Evolutionary conservation across 2,888 invertebrate species (phyloP), one percentile per base, ranked within the genome.

Genomic region (Syrista parreyssii): DNA sequence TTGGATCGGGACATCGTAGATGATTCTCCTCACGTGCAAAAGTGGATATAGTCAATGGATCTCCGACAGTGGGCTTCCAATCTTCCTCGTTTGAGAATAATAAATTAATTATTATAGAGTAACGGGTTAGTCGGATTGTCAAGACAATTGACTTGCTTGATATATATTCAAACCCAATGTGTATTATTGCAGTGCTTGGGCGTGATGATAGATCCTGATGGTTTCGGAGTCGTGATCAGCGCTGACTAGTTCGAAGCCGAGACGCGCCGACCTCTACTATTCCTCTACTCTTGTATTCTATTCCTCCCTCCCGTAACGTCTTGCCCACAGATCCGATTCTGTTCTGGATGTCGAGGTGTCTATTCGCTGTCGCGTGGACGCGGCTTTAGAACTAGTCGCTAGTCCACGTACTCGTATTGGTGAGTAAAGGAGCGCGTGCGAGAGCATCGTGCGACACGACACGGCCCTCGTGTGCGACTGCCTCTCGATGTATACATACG

Each of bases 1-100:
- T 88, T 87, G 85, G 35, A 74, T 74, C 74, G 33, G 35, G 15
- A 30, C 74, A 33, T 71, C 71, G 71, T 71, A 71, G 33, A 55
- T 55, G 12, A 40, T 74, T 74, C 74, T 35, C 34, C 34, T 33
- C 74, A 34, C 30, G 33, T 74, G 33, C 74, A 34, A 34, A 33
- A 40, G 74, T 35, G 35, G 74, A 74, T 74, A 55, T 9, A 23
- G 55, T 55, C 23, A 6, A 55, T 55, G 55, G 23, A 55, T 55
- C 23, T 1, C 55, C 2, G 23, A 23, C 9, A 55, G 55, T 9
- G 55, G 9, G 55, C 1, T 23, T 55, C 55, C 55, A 23, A 23
- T 55, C 15, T 23, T 55, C 36, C 12, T 23, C 71, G 23, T 12
- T 33, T 11, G 30, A 30, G 30, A 71, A 30, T 11, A 11, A 30